phyloP scores from a whole-genome alignment of 2,113 vertebrate genomes.

The Lophius piscatorius region DNA sequence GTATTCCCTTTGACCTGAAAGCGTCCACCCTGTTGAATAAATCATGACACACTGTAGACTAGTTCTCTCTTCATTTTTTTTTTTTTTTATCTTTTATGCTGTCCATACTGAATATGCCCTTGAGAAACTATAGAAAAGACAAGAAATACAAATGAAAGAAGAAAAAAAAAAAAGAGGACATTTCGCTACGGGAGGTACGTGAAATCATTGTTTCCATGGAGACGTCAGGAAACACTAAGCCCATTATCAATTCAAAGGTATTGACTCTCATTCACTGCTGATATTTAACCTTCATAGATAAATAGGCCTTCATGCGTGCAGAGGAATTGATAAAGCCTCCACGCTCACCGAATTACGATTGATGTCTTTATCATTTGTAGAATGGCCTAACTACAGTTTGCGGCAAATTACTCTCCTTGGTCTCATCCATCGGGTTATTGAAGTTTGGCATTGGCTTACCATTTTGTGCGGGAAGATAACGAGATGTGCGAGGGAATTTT shows the following conservation, averaged over 20 bases:
- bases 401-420: constrained; percentile 57
- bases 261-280: constrained; percentile 74
- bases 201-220: constrained; percentile 77
- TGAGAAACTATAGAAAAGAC: constrained; percentile 65
- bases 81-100: constrained; percentile 62
- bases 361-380: constrained; percentile 73
- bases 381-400: constrained; percentile 44
- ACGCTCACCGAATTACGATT: constrained; percentile 61
- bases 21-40: constrained; percentile 71
- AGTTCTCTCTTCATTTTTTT: constrained; percentile 30
- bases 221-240: constrained; percentile 69
- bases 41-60: constrained; percentile 60
- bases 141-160: neutral
- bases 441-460: constrained; percentile 32
- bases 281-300: constrained; percentile 79
- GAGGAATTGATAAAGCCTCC: constrained; percentile 68
- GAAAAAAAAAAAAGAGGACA: constrained; percentile 26
- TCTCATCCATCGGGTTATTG: constrained; percentile 57
- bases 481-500: neutral
- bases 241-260: constrained; percentile 74
- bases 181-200: constrained; percentile 44
- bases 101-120: constrained; percentile 63
- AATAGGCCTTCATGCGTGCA: constrained; percentile 55
- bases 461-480: constrained; percentile 27
- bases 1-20: constrained; percentile 68